phyloP scores from a whole-genome alignment of 2,888 invertebrate species.

The Catocala sponsa region DNA sequence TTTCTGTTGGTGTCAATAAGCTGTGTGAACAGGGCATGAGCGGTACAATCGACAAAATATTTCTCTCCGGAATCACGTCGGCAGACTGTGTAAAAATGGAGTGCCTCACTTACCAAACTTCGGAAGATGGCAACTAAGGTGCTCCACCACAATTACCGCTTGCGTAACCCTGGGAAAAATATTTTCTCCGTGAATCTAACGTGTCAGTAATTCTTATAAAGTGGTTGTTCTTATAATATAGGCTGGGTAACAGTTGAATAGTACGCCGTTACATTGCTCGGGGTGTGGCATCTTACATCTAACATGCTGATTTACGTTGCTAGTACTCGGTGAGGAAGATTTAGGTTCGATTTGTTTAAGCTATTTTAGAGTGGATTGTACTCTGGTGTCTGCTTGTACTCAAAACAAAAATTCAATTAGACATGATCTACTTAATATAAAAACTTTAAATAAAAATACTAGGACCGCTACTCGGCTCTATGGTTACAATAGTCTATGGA shows the following conservation, averaged over 20 bases:
- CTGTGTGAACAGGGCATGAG: slow-evolving; percentile 79
- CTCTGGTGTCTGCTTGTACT: slow-evolving; percentile 65
- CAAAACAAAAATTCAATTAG: slow-evolving; percentile 62
- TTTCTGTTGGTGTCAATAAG: slow-evolving; percentile 77
- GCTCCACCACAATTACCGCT: slow-evolving; percentile 88
- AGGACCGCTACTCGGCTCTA: slow-evolving; percentile 81
- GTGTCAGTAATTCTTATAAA: slow-evolving; percentile 85
- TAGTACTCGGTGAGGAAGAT: slow-evolving; percentile 70
- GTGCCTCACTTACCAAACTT: slow-evolving; percentile 88
- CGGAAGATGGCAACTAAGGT: slow-evolving; percentile 88
- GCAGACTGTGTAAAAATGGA: slow-evolving; percentile 87
- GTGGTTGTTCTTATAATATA: slow-evolving; percentile 78
- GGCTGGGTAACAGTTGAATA: slow-evolving; percentile 64
- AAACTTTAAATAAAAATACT: slow-evolving; percentile 72
- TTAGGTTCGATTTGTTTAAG: slow-evolving; percentile 60
- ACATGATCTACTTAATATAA: slow-evolving; percentile 68
- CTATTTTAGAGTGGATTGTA: slow-evolving; percentile 64
- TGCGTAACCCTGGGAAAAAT: slow-evolving; percentile 88
- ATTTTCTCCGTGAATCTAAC: slow-evolving; percentile 88
- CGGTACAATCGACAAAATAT: slow-evolving; percentile 88
- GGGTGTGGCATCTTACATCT: slow-evolving; percentile 77
- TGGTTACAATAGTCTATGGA: slow-evolving; percentile 68
- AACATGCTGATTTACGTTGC: slow-evolving; percentile 77
- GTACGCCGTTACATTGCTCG: slow-evolving; percentile 74
- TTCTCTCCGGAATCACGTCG: slow-evolving; percentile 88